Evolutionary conservation across 1,140 invertebrate species (phyloP), one percentile per base, ranked within the genome.

Genomic region (Zaprionus davidi): DNA sequence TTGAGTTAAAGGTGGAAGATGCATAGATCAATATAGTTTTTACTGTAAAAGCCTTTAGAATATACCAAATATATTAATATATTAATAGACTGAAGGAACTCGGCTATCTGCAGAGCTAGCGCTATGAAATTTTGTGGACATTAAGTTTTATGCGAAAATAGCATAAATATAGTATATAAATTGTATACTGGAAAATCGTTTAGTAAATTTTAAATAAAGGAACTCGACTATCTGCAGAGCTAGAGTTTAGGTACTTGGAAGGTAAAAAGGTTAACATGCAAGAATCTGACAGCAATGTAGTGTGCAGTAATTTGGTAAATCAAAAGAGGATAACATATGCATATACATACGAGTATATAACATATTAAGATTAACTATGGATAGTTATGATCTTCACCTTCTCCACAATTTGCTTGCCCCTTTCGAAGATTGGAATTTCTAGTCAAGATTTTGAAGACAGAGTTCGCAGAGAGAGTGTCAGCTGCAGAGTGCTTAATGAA

Each of bases 401-500:
- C 20, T 24, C 2, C 7, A 24, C 9, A 22, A 1, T 2, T 2
- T 24, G 0, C 7, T 9, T 12, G 46, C 46, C 12, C 4, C 1
- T 1, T 24, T 9, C 5, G 12, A 0, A 51, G 20, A 24, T 51
- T 24, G 20, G 20, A 51, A 51, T 51, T 51, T 24, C 20, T 51
- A 51, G 46, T 62, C 1, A 62, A 17, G 53, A 7, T 20, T 64
- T 53, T 64, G 20, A 28, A 58, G 15, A 57, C 36, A 67, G 31
- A n/a, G n/a, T 22, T 11, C 5, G 3, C 24, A 51, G 17, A 51
- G 28, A 51, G 28, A 63, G 17, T 66, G 53, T 66, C 64, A 57
- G 62, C 5, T 58, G 65, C 31, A 4, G 46, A 67, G 65, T 58
- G 41, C 11, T 67, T 58, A 58, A 58, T 58, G 51, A 17, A 55